A percentile compares a stretch with the other conserved stretches of the same genome.
These are phyloP conservation scores for Yponomeuta evonymella DNA, from an alignment of 2,888 invertebrate genomes.

Conservation along the genomic window DNA sequence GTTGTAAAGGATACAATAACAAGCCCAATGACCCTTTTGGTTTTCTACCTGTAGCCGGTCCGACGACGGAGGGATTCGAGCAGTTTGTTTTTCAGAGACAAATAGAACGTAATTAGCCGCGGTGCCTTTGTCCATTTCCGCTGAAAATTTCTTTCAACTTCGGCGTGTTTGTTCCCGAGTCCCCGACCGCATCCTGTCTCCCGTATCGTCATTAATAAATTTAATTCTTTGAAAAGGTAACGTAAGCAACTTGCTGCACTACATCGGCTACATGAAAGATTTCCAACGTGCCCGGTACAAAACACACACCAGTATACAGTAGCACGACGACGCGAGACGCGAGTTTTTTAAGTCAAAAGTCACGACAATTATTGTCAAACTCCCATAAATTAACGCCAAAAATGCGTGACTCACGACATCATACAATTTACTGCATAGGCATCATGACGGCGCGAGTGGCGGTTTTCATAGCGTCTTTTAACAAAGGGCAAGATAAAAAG, in stretches of 20 bases:
- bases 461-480: too few relatives aligned
- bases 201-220: constrained; percentile 33
- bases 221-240: constrained; percentile 31
- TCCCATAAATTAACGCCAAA: too few relatives aligned
- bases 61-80: constrained; percentile 37
- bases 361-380: too few relatives aligned
- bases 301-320: background rate
- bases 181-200: constrained; percentile 36
- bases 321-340: too few relatives aligned
- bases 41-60: constrained; percentile 32
- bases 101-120: constrained; percentile 61
- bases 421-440: too few relatives aligned
- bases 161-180: constrained; percentile 23
- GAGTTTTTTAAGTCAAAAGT: too few relatives aligned
- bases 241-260: background rate
- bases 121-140: constrained; percentile 58
- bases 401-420: too few relatives aligned
- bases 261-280: background rate
- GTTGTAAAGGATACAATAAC: background rate
- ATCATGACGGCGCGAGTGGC: too few relatives aligned
- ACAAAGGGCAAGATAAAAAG: too few relatives aligned
- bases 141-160: constrained; percentile 48
- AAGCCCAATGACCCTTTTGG: background rate
- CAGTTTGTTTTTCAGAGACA: constrained; percentile 52
- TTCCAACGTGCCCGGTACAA: background rate